Percentiles rank a stretch among this genome's conserved stretches.
Evolutionary conservation across 2,797 vertebrate species (phyloP).

Genomic region (Alca torda): DNA sequence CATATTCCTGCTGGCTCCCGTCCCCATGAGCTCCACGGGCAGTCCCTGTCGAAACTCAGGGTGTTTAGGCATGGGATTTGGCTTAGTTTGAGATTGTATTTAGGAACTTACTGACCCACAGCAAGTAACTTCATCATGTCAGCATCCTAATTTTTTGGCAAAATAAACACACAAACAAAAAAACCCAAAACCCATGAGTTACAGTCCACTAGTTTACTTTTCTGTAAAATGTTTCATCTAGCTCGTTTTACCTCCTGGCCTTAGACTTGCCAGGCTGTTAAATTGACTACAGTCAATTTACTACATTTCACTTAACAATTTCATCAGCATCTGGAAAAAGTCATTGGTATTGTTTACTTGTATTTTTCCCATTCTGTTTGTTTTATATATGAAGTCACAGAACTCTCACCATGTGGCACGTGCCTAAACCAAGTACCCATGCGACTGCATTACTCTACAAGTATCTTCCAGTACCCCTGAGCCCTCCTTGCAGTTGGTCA

Average conservation of each 20-base stretch:
- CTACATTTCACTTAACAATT: neutral
- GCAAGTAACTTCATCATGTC: neutral
- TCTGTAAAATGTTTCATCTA: neutral
- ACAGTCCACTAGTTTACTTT: neutral
- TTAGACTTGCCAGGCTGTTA: neutral
- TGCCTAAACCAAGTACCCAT: neutral
- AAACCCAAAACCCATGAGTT: neutral
- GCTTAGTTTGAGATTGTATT: neutral
- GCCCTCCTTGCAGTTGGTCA: neutral
- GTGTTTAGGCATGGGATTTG: neutral
- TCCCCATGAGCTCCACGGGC: rapidly evolving
- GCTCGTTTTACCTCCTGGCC: neutral
- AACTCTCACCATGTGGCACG: rapidly evolving
- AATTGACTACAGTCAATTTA: neutral
- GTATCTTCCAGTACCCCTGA: neutral
- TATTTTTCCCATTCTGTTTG: neutral
- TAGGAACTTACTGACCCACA: neutral
- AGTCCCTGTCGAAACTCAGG: neutral
- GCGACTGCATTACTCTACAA: neutral
- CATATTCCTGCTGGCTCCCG: neutral
- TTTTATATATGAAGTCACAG: neutral
- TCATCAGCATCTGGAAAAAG: neutral
- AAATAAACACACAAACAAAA: neutral
- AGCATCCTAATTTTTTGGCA: neutral
- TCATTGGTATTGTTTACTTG: neutral